Percentiles rank a stretch among this genome's conserved stretches.
Conservation (phyloP, 2,797 vertebrate genomes). For the Semotilus atromaculatus region DNA sequence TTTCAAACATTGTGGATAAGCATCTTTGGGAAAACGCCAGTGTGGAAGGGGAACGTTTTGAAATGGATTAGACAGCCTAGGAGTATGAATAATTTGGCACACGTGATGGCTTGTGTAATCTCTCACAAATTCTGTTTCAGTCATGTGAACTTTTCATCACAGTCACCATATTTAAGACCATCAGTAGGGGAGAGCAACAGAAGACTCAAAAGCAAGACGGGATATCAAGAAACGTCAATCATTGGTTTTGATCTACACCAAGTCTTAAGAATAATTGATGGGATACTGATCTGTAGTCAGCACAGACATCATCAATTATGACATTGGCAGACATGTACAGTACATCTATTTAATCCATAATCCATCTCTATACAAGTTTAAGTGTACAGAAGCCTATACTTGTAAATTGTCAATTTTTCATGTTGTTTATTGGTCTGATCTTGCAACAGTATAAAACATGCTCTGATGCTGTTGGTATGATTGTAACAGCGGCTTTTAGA, state of each 20-base stretch:
- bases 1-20: not conserved
- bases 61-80: not conserved
- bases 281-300: not conserved
- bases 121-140: not conserved
- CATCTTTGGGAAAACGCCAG: not conserved
- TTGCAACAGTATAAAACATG: not conserved
- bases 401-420: not conserved
- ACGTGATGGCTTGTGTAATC: not conserved
- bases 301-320: not conserved
- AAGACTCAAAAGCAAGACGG: not conserved
- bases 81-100: not conserved
- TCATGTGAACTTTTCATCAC: not conserved
- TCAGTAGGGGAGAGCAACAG: not conserved
- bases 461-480: not conserved
- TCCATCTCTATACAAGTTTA: not conserved
- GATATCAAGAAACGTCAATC: not conserved
- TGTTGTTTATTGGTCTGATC: not conserved
- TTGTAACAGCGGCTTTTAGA: not conserved
- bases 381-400: not conserved
- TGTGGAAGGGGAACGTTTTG: not conserved
- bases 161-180: not conserved
- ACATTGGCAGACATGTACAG: not conserved
- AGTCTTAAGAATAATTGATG: not conserved
- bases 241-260: not conserved
- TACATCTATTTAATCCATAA: not conserved